These are phyloP conservation scores for Neodiprion pinetum DNA, from an alignment of 1,140 invertebrate species.

Conservation along the genomic window DNA sequence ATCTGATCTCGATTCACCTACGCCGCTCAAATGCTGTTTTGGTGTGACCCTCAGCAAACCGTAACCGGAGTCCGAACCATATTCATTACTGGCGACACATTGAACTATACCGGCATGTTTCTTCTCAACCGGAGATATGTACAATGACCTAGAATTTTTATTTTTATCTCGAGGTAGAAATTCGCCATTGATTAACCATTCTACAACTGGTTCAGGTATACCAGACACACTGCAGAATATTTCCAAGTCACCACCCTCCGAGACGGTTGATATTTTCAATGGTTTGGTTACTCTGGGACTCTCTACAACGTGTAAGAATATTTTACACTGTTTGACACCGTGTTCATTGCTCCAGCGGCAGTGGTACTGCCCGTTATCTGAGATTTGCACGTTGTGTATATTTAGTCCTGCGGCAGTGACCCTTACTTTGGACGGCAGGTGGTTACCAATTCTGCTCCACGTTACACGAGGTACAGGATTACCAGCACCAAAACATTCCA, in stretches of 20 bases:
- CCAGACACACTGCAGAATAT: conserved; percentile 73
- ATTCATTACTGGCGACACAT: conserved; percentile 84
- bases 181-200: conserved; percentile 87
- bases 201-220: conserved; percentile 73
- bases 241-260: conserved; percentile 71
- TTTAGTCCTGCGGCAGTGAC: conserved; percentile 45
- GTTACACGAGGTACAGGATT: conserved; percentile 66
- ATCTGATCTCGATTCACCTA: conserved; percentile 40
- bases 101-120: conserved; percentile 87
- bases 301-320: conserved; percentile 62
- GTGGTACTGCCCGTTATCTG: conserved; percentile 57
- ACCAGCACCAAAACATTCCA: conserved; percentile 71
- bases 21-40: conserved; percentile 70
- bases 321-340: conserved; percentile 49
- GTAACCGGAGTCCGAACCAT: conserved; percentile 72
- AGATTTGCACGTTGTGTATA: conserved; percentile 48
- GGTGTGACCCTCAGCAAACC: conserved; percentile 75
- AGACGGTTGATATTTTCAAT: conserved; percentile 66
- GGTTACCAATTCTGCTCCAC: conserved; percentile 64
- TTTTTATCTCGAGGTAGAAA: conserved; percentile 61
- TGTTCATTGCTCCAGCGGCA: conserved; percentile 52
- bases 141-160: conserved; percentile 63
- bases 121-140: conserved; percentile 76
- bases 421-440: conserved; percentile 46
- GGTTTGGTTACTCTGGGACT: conserved; percentile 67